Base-by-base conservation (phyloP, 2,113 vertebrate species). In the Oxyura jamaicensis region DNA sequence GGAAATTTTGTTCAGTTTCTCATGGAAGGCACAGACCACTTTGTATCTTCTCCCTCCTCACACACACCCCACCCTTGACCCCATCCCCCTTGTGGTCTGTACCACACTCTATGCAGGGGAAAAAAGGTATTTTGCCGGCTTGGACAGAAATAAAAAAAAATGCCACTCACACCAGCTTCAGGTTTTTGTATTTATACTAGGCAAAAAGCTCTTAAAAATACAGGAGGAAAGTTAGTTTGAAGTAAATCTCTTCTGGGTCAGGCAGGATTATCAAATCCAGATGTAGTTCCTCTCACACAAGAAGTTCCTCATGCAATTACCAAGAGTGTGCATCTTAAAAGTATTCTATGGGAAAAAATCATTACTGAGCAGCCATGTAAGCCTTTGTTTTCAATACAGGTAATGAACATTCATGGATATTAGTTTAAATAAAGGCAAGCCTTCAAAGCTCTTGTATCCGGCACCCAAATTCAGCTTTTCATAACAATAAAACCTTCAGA, bases 241-340 rank as follows among this genome's bases (percentile, higher is more conserved):
- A 75, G 4, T 36, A 88, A 44, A 22, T 39, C 35, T 76, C 42
- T 58, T 46, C 53, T 78, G 35, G 10, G 69, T 82, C 74, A 88
- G 36, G 63, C 21, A 8, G 35, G 50, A 94, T 75, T 85, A 94
- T 80, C 55, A 90, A 91, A 91, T 77, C 84, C 91, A 95, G 72
- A 88, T 90, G 63, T 36, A 79, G 81, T 23, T 81, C 56, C 59
- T 69, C 74, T 68, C 86, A 63, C 31, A 58, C 29, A 73, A 81
- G 35, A 8, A 77, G 67, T 21, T 88, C 67, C 69, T 79, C n/a
- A n/a, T 56, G 44, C 2, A 12, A 74, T 68, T 73, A 74, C 39
- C 28, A 67, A 2, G 10, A 7, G 3, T 7, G 28, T 8, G 22
- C 31, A 50, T 91, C 73, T 88, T 60, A 23, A 10, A 90, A 90